Evolutionary conservation across 2,797 vertebrate genomes (phyloP).

Genomic region (Galaxias olidus): DNA sequence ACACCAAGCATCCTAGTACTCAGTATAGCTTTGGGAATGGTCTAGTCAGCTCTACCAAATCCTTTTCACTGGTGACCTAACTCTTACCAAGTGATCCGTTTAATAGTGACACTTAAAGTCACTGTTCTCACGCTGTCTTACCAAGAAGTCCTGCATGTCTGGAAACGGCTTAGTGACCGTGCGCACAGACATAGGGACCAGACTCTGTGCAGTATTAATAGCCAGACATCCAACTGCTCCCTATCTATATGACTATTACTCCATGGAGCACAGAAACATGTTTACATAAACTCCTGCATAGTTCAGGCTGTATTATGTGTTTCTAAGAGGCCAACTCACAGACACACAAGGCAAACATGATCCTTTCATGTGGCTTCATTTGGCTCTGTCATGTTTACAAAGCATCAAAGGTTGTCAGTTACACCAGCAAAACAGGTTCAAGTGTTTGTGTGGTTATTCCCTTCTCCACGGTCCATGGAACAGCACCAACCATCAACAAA

Average conservation of each 20-base stretch:
- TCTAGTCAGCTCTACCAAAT: conserved; percentile 28
- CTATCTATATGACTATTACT: too few species aligned
- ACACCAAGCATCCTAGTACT: too few species aligned
- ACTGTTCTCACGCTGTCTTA: conserved; percentile 52
- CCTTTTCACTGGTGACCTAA: conserved; percentile 42
- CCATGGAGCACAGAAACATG: too few species aligned
- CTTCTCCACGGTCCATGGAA: neutral
- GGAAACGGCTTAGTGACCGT: conserved; percentile 16
- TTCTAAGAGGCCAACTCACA: neutral
- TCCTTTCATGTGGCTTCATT: neutral
- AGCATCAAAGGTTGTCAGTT: conserved; percentile 11
- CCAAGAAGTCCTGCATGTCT: conserved; percentile 34
- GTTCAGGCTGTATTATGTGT: too few species aligned
- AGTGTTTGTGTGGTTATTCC: neutral
- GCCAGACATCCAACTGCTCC: conserved; percentile 35
- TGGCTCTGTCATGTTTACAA: neutral
- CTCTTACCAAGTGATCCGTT: conserved; percentile 41
- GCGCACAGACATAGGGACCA: conserved; percentile 43
- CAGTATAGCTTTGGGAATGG: too few species aligned
- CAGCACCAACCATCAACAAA: neutral
- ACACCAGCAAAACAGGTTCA: conserved; percentile 10
- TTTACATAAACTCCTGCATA: too few species aligned
- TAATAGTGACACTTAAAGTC: conserved; percentile 48
- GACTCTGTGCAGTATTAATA: conserved; percentile 11
- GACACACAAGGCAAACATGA: neutral